phyloP scores from a whole-genome alignment of 2,113 vertebrate species.

The Cinclus cinclus region DNA sequence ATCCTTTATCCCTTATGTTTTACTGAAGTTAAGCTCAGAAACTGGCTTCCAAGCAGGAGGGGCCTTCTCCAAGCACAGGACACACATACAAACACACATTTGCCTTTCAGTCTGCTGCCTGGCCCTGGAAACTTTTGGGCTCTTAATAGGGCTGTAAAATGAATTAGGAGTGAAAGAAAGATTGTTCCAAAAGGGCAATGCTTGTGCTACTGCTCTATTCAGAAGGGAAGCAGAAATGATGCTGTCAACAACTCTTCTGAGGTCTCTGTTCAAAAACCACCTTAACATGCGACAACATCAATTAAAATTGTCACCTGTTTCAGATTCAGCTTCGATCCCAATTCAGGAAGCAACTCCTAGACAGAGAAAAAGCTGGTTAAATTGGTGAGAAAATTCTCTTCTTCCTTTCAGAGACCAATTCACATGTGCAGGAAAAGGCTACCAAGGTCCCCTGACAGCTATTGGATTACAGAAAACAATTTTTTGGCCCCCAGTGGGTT shows the following conservation, averaged over 20 bases:
- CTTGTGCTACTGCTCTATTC: not conserved
- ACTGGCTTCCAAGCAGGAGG: not conserved
- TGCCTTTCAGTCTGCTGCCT: not conserved
- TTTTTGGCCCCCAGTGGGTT: conserved; percentile 7
- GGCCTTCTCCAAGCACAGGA: not conserved
- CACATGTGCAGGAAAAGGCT: not conserved
- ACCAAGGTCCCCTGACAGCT: not conserved
- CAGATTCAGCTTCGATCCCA: conserved; percentile 64
- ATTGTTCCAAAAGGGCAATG: not conserved
- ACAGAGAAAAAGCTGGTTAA: conserved; percentile 59
- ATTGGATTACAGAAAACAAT: not conserved
- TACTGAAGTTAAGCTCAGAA: not conserved
- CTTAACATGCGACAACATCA: not conserved
- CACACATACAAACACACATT: not conserved
- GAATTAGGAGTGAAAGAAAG: not conserved
- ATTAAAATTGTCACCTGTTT: conserved; percentile 65
- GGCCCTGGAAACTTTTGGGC: not conserved
- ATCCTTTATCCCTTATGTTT: not conserved
- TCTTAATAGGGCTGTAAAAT: not conserved
- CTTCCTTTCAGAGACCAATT: not conserved
- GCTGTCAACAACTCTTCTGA: not conserved
- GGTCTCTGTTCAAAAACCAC: not conserved
- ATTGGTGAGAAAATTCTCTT: not conserved
- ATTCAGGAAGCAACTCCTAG: conserved; percentile 64
- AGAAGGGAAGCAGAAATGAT: not conserved